Evolutionary conservation across 1,140 invertebrate species (phyloP).

Genomic region (Drosophila repletoides): DNA sequence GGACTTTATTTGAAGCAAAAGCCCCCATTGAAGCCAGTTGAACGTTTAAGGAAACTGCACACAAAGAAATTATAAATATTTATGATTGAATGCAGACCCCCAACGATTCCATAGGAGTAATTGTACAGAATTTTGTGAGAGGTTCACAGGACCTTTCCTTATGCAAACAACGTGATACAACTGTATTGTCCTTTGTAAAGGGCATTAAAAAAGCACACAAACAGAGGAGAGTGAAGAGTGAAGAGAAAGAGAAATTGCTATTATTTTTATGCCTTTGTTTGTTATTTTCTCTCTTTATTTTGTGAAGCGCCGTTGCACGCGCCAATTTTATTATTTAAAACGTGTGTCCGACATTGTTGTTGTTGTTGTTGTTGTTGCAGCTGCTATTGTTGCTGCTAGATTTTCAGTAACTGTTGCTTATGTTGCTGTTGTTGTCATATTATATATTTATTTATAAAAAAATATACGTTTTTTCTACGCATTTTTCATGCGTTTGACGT

Average conservation of each 20-base stretch:
- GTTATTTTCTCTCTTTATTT: conserved; percentile 16
- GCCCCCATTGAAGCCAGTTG: too few species aligned
- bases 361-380: conserved; percentile 6
- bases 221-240: not conserved
- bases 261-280: conserved; percentile 56
- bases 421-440: conserved; percentile 21
- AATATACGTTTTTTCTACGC: conserved; percentile 1
- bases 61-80: too few species aligned
- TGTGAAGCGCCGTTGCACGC: conserved; percentile 9
- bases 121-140: not conserved
- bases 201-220: conserved; percentile 13
- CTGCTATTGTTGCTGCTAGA: conserved; percentile 30
- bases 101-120: too few species aligned
- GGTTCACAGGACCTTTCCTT: conserved; percentile 2
- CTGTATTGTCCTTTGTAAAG: conserved; percentile 6
- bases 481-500: conserved; percentile 74
- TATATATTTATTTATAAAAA: conserved; percentile 18
- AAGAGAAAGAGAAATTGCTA: conserved; percentile 20
- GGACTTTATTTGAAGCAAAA: too few species aligned
- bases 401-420: conserved; percentile 36
- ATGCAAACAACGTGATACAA: conserved; percentile 8
- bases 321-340: conserved; percentile 69
- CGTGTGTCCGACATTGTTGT: conserved; percentile 45
- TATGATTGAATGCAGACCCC: too few species aligned
- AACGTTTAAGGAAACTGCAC: too few species aligned